These are phyloP conservation scores for Cataglyphis albicans DNA, from an alignment of 2,888 invertebrate species.

Conservation along the genomic window DNA sequence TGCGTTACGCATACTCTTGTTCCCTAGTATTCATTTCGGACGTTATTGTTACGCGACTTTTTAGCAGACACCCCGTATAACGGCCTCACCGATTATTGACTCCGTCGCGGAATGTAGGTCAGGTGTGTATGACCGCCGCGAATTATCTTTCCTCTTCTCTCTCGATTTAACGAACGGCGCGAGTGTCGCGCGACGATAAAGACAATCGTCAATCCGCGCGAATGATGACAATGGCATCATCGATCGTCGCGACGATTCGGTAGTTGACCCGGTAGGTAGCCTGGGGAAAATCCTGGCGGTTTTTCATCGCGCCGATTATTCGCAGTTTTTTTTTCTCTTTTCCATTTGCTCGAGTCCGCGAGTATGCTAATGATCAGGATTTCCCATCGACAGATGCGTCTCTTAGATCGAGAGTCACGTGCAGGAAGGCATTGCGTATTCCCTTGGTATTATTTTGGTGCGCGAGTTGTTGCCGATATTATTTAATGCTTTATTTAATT, in stretches of 20 bases:
- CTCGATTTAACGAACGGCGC: conserved; percentile 45
- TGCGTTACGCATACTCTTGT: not conserved
- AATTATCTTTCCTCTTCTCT: conserved; percentile 47
- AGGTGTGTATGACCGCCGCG: conserved; percentile 51
- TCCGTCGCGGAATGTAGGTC: conserved; percentile 52
- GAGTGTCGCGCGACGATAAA: conserved; percentile 8
- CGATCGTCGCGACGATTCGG: not conserved
- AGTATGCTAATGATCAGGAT: conserved; percentile 38
- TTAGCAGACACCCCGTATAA: conserved; percentile 48
- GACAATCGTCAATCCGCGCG: not conserved
- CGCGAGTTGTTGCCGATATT: too few species aligned
- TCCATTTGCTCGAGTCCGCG: not conserved
- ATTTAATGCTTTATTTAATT: not conserved
- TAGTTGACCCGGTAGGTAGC: not conserved
- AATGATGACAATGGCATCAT: too few species aligned
- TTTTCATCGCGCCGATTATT: not conserved
- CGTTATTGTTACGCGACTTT: conserved; percentile 7
- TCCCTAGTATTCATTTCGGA: not conserved
- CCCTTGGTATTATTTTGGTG: not conserved
- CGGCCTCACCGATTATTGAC: conserved; percentile 50
- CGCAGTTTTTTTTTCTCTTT: conserved; percentile 3
- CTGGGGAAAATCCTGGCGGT: conserved; percentile 33
- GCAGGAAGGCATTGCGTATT: not conserved
- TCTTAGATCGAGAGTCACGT: conserved; percentile 21
- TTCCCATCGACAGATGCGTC: conserved; percentile 38